Base-by-base conservation (phyloP, 1,140 invertebrate genomes). In the Psilanteris sp. region DNA sequence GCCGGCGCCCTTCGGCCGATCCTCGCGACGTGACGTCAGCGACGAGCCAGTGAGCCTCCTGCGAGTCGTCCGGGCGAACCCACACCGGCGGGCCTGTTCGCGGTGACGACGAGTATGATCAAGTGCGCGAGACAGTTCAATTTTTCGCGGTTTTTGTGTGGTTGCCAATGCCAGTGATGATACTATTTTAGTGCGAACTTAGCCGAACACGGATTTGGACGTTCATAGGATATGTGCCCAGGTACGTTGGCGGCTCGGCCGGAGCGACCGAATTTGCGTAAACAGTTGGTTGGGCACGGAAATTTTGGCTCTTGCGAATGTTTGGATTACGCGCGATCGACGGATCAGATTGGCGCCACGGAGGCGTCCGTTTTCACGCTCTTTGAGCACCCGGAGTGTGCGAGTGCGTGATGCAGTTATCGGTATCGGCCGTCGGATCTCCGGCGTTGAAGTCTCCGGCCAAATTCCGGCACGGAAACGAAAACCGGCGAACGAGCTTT, bases 151-250 rank as follows among this genome's bases (percentile, higher is more conserved):
- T 61, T n/a, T n/a, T 67, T 75, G 14, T 66, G 71, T 75, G 54
- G 62, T 74, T 67, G 2, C 31, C 54, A 15, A 34, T 29, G 57
- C 27, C 54, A 75, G 71, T 68, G 71, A 75, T 76, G 61, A 66
- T 62, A 57, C 52, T 43, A 14, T 61, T 71, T 9, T 61, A 78
- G 74, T 78, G 75, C 50, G 64, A 32, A 55, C 46, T 76, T 48
- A 66, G 78, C 57, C 39, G 50, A 11, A 66, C 55, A 71, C 68
- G 77, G 54, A 85, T 84, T 80, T 78, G 81, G 81, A 77, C 80
- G 78, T 77, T 64, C 43, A 32, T 81, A 76, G 86, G 86, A 87
- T 87, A 87, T 87, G 86, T 85, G 81, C 85, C 83, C 86, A 87
- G 86, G 86, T 87, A 85, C 62, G 83, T 85, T 8, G 22, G 4